A percentile compares a stretch with the other conserved stretches of the same genome.
phyloP scores from a whole-genome alignment of 2,797 vertebrate genomes.

The Anguilla pacifica region DNA sequence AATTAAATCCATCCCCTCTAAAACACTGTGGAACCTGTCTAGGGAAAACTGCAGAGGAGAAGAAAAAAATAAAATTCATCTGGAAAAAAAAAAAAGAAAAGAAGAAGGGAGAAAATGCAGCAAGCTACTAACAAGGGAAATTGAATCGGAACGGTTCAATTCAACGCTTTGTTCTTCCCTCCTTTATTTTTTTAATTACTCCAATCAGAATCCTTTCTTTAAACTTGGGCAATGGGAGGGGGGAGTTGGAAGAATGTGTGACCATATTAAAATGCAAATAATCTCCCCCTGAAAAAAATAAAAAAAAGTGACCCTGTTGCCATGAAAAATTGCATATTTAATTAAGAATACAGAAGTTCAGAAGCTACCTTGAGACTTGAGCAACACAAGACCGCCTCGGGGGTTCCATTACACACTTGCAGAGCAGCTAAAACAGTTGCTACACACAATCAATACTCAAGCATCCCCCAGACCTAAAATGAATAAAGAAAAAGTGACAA shows the following conservation, averaged over 20 bases:
- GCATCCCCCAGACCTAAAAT: slow-evolving; percentile 70
- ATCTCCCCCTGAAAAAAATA: slow-evolving; percentile 63
- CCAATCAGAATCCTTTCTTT: slow-evolving; percentile 80
- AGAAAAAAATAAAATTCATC: slow-evolving; percentile 85
- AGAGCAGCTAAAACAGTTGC: slow-evolving; percentile 86
- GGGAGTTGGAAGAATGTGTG: slow-evolving; percentile 71
- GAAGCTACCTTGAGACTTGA: slow-evolving; percentile 84
- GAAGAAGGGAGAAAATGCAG: slow-evolving; percentile 59
- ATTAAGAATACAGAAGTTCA: slow-evolving; percentile 91
- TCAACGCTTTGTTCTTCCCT: slow-evolving; percentile 82
- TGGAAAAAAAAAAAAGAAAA: slow-evolving; percentile 66
- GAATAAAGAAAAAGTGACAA: slow-evolving; percentile 81
- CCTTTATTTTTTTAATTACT: slow-evolving; percentile 77
- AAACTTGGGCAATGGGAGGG: slow-evolving; percentile 50
- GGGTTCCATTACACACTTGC: slow-evolving; percentile 86
- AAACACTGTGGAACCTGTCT: slow-evolving; percentile 96
- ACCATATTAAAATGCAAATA: slow-evolving; percentile 72
- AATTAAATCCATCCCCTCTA: slow-evolving; percentile 99
- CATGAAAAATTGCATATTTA: slow-evolving; percentile 93
- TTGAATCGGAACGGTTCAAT: slow-evolving; percentile 72
- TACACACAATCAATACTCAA: slow-evolving; percentile 81
- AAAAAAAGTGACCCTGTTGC: slow-evolving; percentile 88
- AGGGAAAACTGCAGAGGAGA: slow-evolving; percentile 83
- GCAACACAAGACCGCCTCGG: slow-evolving; percentile 77
- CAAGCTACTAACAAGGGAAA: slow-evolving; percentile 81